Percentiles rank a stretch among this genome's conserved stretches.
These are phyloP conservation scores for Timema podura DNA, from an alignment of 2,888 invertebrate genomes.

Conservation along the genomic window DNA sequence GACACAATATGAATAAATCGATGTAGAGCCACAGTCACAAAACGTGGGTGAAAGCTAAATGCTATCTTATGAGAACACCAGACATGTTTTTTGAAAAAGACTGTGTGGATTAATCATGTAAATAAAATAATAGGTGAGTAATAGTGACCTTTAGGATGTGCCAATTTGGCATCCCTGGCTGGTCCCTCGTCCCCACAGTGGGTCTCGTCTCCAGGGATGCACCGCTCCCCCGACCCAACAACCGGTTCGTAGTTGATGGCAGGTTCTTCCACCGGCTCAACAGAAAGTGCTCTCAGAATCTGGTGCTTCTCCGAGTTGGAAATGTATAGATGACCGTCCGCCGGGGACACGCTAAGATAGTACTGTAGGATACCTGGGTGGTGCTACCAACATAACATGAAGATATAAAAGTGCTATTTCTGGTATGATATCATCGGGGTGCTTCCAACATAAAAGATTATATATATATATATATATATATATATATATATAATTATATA, in stretches of 20 bases:
- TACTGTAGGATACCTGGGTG: slow-evolving; percentile 95
- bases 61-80: not conserved
- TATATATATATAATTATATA: too few species aligned
- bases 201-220: slow-evolving; percentile 88
- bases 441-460: too few species aligned
- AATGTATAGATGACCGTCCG: slow-evolving; percentile 92
- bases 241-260: slow-evolving; percentile 78
- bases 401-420: too few species aligned
- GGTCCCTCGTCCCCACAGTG: slow-evolving; percentile 95
- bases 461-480: too few species aligned
- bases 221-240: slow-evolving; percentile 88
- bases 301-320: slow-evolving; percentile 94
- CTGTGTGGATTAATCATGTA: too few species aligned
- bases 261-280: slow-evolving; percentile 79
- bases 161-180: slow-evolving; percentile 84
- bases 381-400: slow-evolving; percentile 61
- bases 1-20: too few species aligned
- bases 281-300: slow-evolving; percentile 70
- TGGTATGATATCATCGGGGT: too few species aligned
- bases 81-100: not conserved
- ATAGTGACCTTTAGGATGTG: slow-evolving; percentile 87
- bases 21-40: not conserved
- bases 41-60: not conserved
- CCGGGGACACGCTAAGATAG: slow-evolving; percentile 92
- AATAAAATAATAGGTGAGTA: too few species aligned